phyloP scores from a whole-genome alignment of 2,888 invertebrate species.

The Meta bourneti region DNA sequence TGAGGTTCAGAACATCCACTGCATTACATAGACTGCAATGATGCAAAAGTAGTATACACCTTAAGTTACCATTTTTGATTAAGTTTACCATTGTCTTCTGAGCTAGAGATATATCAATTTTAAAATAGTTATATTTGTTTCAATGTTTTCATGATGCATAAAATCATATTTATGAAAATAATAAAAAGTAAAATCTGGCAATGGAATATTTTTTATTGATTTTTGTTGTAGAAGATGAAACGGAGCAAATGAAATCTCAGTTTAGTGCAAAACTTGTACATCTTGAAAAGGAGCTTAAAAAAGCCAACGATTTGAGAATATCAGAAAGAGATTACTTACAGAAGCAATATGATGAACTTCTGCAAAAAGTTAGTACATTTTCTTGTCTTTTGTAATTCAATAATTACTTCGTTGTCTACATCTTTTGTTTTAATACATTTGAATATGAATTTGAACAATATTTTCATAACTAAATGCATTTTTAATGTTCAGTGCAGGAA shows the following conservation, averaged over 20 bases:
- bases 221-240: slow-evolving; percentile 80
- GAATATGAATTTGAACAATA: neutral
- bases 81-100: neutral
- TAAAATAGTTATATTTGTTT: neutral
- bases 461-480: no score
- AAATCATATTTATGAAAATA: neutral
- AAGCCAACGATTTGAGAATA: slow-evolving; percentile 77
- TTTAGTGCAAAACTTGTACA: slow-evolving; percentile 87
- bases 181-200: no score
- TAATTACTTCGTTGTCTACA: no score
- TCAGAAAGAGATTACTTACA: slow-evolving; percentile 42
- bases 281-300: slow-evolving; percentile 85
- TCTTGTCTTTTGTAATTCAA: no score
- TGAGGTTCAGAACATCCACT: no score
- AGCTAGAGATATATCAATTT: no score
- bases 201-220: neutral
- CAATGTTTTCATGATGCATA: neutral
- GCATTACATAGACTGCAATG: no score
- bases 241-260: slow-evolving; percentile 84
- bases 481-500: no score
- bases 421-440: slow-evolving; percentile 7
- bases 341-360: slow-evolving; percentile 79
- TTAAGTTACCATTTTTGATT: slow-evolving; percentile 5
- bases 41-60: no score
- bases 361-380: slow-evolving; percentile 67